Conservation (phyloP, 2,797 vertebrate species). For the Alauda arvensis region DNA sequence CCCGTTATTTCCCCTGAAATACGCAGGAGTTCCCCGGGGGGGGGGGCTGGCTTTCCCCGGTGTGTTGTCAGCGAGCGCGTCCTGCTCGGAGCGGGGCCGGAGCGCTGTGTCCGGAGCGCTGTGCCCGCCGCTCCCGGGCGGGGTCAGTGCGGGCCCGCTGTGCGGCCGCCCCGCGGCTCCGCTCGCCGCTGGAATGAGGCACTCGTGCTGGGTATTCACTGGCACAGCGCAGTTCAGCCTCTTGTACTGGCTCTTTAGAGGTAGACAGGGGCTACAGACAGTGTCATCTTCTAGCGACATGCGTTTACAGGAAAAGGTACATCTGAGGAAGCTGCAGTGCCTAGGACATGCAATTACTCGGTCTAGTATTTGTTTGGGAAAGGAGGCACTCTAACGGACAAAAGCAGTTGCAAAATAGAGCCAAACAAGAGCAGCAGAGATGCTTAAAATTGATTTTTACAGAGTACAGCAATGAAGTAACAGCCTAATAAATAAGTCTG, state of each 20-base stretch:
- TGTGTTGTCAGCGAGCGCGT: neutral
- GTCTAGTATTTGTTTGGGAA: too few relatives aligned
- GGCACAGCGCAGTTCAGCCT: accelerated
- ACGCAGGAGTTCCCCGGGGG: neutral
- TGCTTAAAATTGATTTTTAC: neutral
- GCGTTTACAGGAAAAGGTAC: neutral
- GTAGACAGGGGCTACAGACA: accelerated
- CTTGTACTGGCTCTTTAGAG: accelerated
- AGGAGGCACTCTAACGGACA: too few relatives aligned
- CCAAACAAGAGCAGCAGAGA: neutral
- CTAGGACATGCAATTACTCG: accelerated
- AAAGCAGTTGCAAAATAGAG: neutral
- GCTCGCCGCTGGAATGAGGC: accelerated
- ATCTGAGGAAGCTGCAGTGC: accelerated
- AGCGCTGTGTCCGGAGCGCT: too few relatives aligned
- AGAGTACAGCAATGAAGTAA: neutral
- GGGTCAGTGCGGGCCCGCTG: neutral
- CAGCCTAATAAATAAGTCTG: neutral
- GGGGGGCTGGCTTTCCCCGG: neutral
- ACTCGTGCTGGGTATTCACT: accelerated
- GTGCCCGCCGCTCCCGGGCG: neutral
- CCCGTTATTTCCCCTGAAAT: accelerated
- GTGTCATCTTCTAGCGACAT: accelerated
- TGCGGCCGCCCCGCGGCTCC: neutral
- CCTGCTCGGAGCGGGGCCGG: neutral